Evolutionary conservation across 2,113 vertebrate species (phyloP).

Genomic region (Ciconia stormi): DNA sequence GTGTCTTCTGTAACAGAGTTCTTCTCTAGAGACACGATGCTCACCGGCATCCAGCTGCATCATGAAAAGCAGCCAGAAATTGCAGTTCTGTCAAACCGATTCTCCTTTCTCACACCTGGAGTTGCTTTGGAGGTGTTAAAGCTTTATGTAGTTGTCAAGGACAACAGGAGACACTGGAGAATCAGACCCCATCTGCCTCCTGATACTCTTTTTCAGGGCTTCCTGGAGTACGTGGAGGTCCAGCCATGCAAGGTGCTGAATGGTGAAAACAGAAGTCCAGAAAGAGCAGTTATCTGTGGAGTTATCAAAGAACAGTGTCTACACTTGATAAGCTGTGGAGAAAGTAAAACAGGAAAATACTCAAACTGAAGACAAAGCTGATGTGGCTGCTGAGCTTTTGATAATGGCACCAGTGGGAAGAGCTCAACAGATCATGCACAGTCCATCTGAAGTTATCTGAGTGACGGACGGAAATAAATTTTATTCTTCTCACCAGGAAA

Average conservation of each 20-base stretch:
- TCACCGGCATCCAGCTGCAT: neutral
- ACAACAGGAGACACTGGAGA: neutral
- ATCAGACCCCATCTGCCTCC: neutral
- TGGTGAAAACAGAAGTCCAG: neutral
- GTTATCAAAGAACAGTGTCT: neutral
- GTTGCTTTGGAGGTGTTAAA: neutral
- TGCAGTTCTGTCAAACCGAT: neutral
- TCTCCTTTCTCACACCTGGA: neutral
- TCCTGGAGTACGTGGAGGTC: neutral
- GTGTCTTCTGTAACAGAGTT: neutral
- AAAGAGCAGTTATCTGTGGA: neutral
- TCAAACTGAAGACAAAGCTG: neutral
- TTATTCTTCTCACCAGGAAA: neutral
- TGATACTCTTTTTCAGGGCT: neutral
- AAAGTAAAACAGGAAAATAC: conserved; percentile 17
- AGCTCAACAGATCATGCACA: neutral
- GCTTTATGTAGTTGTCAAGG: neutral
- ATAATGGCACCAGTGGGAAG: neutral
- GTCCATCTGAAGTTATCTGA: neutral
- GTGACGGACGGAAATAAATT: neutral
- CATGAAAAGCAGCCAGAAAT: neutral
- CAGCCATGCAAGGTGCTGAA: neutral
- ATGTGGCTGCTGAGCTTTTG: neutral
- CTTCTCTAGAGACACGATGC: neutral
- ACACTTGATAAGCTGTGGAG: neutral